phyloP scores from a whole-genome alignment of 2,113 vertebrate genomes.

The Carollia perspicillata region DNA sequence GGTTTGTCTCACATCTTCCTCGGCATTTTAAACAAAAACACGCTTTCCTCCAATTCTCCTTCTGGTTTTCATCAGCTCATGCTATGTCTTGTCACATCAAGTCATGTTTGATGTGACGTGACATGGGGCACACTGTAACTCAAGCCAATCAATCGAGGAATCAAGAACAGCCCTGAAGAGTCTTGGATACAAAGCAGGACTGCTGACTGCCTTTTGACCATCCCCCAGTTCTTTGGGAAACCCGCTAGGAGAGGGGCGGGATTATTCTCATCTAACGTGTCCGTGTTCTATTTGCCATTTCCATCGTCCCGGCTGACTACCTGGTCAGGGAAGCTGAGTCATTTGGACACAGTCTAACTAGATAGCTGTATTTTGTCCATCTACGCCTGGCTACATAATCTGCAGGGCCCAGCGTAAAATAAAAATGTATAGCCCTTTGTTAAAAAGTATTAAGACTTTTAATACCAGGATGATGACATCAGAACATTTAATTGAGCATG shows the following conservation, averaged over 20 bases:
- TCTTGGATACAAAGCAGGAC: background rate
- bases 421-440: background rate
- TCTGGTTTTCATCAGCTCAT: background rate
- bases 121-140: background rate
- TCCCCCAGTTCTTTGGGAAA: background rate
- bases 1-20: background rate
- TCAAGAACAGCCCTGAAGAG: background rate
- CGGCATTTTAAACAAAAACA: constrained; percentile 40
- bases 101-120: constrained; percentile 17
- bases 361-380: background rate
- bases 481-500: background rate
- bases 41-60: constrained; percentile 36
- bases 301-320: background rate
- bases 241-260: background rate
- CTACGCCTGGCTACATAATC: background rate
- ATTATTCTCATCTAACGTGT: background rate
- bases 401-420: background rate
- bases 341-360: background rate
- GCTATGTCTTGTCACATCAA: background rate
- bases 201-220: background rate
- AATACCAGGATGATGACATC: background rate
- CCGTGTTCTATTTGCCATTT: background rate
- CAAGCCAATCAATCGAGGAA: constrained; percentile 19
- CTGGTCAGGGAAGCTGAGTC: background rate
- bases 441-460: constrained; percentile 24